A percentile compares a stretch with the other conserved stretches of the same genome.
Conservation (phyloP, 2,797 vertebrate genomes). For the Crenuchus spilurus region DNA sequence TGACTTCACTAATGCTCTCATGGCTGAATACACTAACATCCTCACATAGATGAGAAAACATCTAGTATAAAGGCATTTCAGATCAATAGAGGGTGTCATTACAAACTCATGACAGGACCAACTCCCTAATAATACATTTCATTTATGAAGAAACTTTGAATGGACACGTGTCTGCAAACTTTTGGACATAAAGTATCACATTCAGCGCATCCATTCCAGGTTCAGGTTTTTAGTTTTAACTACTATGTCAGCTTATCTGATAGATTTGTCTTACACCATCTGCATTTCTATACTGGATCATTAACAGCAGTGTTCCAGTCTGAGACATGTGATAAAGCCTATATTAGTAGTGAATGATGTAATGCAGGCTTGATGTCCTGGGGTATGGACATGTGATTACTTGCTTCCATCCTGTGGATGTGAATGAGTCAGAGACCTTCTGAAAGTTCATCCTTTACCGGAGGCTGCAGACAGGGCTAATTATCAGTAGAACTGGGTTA, state of each 20-base stretch:
- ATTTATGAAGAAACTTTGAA: too few relatives aligned
- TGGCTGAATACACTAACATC: too few relatives aligned
- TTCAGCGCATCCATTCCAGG: too few relatives aligned
- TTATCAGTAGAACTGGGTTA: constrained; percentile 16
- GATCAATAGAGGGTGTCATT: too few relatives aligned
- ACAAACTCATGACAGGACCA: too few relatives aligned
- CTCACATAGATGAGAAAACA: too few relatives aligned
- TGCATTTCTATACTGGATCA: neutral
- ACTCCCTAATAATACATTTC: too few relatives aligned
- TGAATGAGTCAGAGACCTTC: constrained; percentile 49
- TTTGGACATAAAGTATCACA: too few relatives aligned
- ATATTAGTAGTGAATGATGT: constrained; percentile 4
- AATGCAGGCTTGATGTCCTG: constrained; percentile 37
- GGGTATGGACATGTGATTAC: constrained; percentile 48
- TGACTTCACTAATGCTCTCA: too few relatives aligned
- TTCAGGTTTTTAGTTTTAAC: neutral
- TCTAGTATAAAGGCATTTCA: too few relatives aligned
- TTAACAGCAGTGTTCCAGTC: neutral
- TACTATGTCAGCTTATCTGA: constrained; percentile 16
- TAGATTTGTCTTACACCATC: neutral
- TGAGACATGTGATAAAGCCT: neutral
- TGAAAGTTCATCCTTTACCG: constrained; percentile 47
- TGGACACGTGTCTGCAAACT: too few relatives aligned
- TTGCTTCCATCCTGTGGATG: constrained; percentile 41
- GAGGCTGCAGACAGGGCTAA: constrained; percentile 20